These are phyloP conservation scores for Plagodis dolabraria DNA, from an alignment of 2,888 invertebrate species.

Conservation along the genomic window DNA sequence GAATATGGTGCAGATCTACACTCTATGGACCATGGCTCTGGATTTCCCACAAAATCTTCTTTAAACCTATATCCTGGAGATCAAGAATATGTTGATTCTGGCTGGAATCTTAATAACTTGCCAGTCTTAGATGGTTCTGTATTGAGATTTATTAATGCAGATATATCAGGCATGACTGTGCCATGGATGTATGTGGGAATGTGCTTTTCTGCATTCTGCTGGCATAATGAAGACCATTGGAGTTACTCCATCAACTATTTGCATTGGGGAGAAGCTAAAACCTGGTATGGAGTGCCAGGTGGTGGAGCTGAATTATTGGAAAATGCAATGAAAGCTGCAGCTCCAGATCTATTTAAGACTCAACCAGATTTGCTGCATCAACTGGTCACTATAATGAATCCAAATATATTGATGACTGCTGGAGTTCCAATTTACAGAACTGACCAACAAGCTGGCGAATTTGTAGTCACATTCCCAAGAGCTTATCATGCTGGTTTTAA, in stretches of 20 bases:
- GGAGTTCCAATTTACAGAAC: conserved; percentile 86
- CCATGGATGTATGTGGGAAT: conserved; percentile 95
- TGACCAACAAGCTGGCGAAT: conserved; percentile 92
- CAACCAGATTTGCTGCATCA: conserved; percentile 92
- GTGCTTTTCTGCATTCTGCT: conserved; percentile 93
- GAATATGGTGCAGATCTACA: conserved; percentile 93
- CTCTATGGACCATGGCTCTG: conserved; percentile 90
- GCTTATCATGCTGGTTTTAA: conserved; percentile 93
- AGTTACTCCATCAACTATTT: conserved; percentile 92
- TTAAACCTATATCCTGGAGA: conserved; percentile 85
- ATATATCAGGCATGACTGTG: conserved; percentile 90
- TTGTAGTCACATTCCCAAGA: conserved; percentile 91
- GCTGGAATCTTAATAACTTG: conserved; percentile 92
- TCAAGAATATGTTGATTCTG: conserved; percentile 87
- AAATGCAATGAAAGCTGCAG: conserved; percentile 88
- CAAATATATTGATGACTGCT: conserved; percentile 87
- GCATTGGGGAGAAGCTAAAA: conserved; percentile 93
- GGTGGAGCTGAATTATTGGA: conserved; percentile 88
- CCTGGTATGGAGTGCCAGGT: conserved; percentile 93
- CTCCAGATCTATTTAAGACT: conserved; percentile 89
- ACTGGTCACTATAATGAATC: conserved; percentile 91
- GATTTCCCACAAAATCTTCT: conserved; percentile 89
- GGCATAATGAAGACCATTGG: conserved; percentile 95
- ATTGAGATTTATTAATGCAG: conserved; percentile 89
- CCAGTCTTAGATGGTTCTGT: conserved; percentile 89